Evolutionary conservation across 64 coral and sea anemone species (phyloP).

Genomic region (Actinia tenebrosa): DNA sequence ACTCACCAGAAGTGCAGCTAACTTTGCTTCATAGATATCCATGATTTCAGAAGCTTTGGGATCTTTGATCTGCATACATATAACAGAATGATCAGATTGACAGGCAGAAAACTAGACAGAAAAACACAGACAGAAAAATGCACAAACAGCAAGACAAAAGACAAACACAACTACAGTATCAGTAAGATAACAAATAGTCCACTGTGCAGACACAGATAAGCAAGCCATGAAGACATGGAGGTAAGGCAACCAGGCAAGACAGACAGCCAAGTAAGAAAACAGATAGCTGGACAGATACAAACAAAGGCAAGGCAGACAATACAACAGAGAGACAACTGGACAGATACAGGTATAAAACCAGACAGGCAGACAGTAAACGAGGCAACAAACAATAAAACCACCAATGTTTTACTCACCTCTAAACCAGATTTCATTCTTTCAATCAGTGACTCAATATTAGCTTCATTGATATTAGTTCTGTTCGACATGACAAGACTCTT

Average conservation of each 20-base stretch:
- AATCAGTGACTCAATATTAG: constrained; percentile 92
- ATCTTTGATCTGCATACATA: constrained; percentile 80
- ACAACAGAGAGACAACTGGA: too few relatives aligned
- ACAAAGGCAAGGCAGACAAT: not conserved
- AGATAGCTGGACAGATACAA: not conserved
- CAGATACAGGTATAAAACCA: too few relatives aligned
- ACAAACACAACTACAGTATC: too few relatives aligned
- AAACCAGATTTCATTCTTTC: constrained; percentile 93
- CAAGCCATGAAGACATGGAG: too few relatives aligned
- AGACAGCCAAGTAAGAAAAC: too few relatives aligned
- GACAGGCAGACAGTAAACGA: not conserved
- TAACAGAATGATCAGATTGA: not conserved
- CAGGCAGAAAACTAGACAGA: not conserved
- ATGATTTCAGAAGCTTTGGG: constrained; percentile 96
- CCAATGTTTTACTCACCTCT: constrained; percentile 48
- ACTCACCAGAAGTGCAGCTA: constrained; percentile 67
- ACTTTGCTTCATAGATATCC: constrained; percentile 95
- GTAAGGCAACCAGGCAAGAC: too few relatives aligned
- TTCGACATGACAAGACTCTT: not conserved
- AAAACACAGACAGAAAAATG: too few relatives aligned
- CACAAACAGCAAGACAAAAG: too few relatives aligned
- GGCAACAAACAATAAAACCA: too few relatives aligned
- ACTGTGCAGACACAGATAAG: too few relatives aligned
- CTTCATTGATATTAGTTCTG: constrained; percentile 50
- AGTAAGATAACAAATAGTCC: too few relatives aligned